These are phyloP conservation scores for Antheraea mylitta DNA, from an alignment of 1,140 invertebrate species.

Conservation along the genomic window DNA sequence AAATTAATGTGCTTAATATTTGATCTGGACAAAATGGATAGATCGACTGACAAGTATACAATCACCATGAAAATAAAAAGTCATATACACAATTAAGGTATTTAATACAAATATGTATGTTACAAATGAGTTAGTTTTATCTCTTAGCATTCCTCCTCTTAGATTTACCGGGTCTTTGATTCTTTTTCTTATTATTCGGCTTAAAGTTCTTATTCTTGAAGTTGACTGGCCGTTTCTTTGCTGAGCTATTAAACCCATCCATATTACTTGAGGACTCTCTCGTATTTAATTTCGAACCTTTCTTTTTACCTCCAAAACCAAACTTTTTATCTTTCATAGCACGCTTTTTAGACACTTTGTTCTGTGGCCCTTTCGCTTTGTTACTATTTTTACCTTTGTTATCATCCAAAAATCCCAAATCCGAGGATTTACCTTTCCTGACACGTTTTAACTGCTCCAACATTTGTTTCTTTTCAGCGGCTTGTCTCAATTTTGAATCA, in stretches of 20 bases:
- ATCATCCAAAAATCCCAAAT: slow-evolving; percentile 92
- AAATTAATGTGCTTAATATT: too few species aligned
- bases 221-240: slow-evolving; percentile 63
- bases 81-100: slow-evolving; percentile 3
- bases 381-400: slow-evolving; percentile 77
- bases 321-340: slow-evolving; percentile 92
- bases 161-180: slow-evolving; percentile 81
- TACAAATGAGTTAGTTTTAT: slow-evolving; percentile 25
- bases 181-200: slow-evolving; percentile 59
- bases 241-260: slow-evolving; percentile 79
- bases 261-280: slow-evolving; percentile 86
- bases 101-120: slow-evolving; percentile 19
- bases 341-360: slow-evolving; percentile 80
- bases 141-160: slow-evolving; percentile 81
- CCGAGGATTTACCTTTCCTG: slow-evolving; percentile 88
- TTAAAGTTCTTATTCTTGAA: slow-evolving; percentile 62
- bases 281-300: slow-evolving; percentile 93
- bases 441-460: slow-evolving; percentile 92
- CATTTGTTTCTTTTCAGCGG: slow-evolving; percentile 88
- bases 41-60: too few species aligned
- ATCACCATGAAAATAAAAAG: not conserved
- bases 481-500: slow-evolving; percentile 89
- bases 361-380: slow-evolving; percentile 72
- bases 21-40: too few species aligned
- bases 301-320: slow-evolving; percentile 98